Conservation (phyloP, 2,113 vertebrate species). For the Halichoerus grypus region DNA sequence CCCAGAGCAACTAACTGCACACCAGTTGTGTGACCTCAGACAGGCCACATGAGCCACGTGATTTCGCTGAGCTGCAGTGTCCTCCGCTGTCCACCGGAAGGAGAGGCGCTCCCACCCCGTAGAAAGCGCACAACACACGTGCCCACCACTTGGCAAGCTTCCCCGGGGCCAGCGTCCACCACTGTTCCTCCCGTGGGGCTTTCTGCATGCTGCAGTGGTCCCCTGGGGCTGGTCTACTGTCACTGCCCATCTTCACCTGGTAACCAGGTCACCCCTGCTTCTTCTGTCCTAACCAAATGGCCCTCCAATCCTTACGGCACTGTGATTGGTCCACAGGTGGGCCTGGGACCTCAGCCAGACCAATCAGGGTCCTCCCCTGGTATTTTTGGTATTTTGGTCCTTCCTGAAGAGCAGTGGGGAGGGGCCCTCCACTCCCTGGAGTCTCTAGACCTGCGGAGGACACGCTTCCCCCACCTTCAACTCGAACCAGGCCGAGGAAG, state of each 20-base stretch:
- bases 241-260: too few species aligned
- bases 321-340: not conserved
- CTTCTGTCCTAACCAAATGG: not conserved
- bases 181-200: accelerated
- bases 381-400: not conserved
- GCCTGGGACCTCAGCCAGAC: not conserved
- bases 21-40: not conserved
- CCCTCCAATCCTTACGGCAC: not conserved
- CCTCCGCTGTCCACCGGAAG: not conserved
- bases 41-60: accelerated
- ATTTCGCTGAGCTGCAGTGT: not conserved
- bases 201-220: too few species aligned
- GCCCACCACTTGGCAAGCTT: accelerated
- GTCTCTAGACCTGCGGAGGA: not conserved
- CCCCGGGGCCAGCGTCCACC: not conserved
- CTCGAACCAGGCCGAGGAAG: not conserved
- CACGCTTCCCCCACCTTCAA: not conserved
- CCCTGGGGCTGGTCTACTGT: not conserved
- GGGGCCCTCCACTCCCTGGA: not conserved
- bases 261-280: too few species aligned
- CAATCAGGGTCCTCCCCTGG: not conserved
- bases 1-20: not conserved
- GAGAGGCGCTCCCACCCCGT: accelerated
- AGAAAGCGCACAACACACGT: accelerated
- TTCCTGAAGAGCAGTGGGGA: not conserved